phyloP scores from a whole-genome alignment of 2,113 vertebrate genomes.

The Hiodon alosoides region DNA sequence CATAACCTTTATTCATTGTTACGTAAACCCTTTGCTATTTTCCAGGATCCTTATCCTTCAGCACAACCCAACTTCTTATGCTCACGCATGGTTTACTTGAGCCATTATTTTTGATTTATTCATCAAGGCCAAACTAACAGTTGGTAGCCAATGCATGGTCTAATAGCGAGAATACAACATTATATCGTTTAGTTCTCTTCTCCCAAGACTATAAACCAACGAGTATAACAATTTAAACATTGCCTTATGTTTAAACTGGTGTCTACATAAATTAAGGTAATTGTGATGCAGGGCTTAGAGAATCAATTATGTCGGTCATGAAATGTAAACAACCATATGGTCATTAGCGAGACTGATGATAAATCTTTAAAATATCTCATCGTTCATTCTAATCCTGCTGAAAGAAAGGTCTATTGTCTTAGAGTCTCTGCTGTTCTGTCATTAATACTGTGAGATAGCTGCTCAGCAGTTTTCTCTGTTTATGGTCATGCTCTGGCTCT shows the following conservation, averaged over 20 bases:
- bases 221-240: neutral
- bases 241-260: neutral
- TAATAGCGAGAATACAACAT: no score
- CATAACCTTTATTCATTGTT: no score
- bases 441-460: conserved; percentile 10
- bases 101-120: no score
- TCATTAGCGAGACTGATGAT: conserved; percentile 16
- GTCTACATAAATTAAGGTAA: conserved; percentile 13
- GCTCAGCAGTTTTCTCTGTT: conserved; percentile 7
- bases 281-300: conserved; percentile 11
- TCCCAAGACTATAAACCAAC: neutral
- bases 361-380: conserved; percentile 17
- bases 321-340: conserved; percentile 5
- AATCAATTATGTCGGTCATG: conserved; percentile 18
- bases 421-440: conserved; percentile 2
- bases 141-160: no score
- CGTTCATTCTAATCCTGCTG: neutral
- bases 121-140: no score
- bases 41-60: no score
- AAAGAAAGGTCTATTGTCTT: conserved; percentile 17
- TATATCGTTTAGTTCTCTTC: neutral
- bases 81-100: no score
- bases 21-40: no score
- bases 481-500: neutral
- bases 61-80: no score